Evolutionary conservation across 1,140 invertebrate genomes (phyloP), one percentile per base, ranked within the genome.

Genomic region (Pseudomyrmex sp.): DNA sequence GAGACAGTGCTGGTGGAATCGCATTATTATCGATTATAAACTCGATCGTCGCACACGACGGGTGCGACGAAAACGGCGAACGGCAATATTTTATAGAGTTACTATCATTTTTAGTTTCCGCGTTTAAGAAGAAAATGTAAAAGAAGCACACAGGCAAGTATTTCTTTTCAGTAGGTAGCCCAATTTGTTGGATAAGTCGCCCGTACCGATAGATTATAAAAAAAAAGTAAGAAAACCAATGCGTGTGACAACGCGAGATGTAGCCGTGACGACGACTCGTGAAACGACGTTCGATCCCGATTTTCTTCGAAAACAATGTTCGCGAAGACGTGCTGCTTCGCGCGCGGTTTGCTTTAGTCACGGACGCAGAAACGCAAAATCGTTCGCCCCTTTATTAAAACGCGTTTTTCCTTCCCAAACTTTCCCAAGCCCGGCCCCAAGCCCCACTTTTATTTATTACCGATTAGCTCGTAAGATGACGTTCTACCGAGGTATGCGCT

Each of bases 401-500:
- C 66, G 76, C 76, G 76, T 80, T 80, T 46, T 35, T 66, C 46
- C 15, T 7, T 4, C 48, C 20, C 74, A 23, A 12, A 12, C 18
- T 52, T 20, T 46, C 20, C 13, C 18, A 26, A 44, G 12, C 20
- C 54, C 76, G 76, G 44, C 23, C 76, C 66, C 54, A 54, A 70
- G 58, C 65, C 82, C 73, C 63, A 93, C 89, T 93, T 94, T 93
- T 93, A 92, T 93, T 93, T 93, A 93, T 94, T 93, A 93, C 90
- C 90, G 90, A 93, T 90, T 94, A 94, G 93, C 91, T 93, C 89
- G 93, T 94, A 94, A 94, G 93, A 92, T 92, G 92, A 94, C 92
- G 92, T 94, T 94, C 92, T 93, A 94, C 93, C 92, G 92, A 94
- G 93, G 93, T 94, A 94, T 93, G 91, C 35, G 35, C 92, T 94